Evolutionary conservation across 2,113 vertebrate species (phyloP).

Genomic region (Chaetodon trifascialis): DNA sequence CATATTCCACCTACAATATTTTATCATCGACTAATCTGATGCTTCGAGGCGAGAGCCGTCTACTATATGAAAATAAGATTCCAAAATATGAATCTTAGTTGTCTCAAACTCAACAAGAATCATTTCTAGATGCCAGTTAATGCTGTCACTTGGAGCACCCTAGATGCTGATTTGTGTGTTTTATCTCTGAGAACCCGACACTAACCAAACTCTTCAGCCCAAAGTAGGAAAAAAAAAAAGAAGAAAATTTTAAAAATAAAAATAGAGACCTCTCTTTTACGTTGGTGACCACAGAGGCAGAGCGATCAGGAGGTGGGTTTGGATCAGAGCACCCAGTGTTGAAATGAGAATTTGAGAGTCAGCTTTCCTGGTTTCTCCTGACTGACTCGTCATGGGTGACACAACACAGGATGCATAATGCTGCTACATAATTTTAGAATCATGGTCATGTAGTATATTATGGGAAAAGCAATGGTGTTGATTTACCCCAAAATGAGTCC

Average conservation of each 20-base stretch:
- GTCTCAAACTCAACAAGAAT: conserved; percentile 57
- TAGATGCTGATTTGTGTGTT: conserved; percentile 37
- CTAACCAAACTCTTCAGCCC: conserved; percentile 2
- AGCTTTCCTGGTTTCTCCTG: conserved; percentile 13
- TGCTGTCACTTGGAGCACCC: conserved; percentile 42
- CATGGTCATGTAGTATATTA: neutral
- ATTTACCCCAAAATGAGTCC: conserved; percentile 13
- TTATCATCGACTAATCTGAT: conserved; percentile 59
- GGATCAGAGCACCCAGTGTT: conserved; percentile 52
- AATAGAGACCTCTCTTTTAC: conserved; percentile 19
- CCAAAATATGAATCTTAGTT: conserved; percentile 59
- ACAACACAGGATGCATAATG: neutral
- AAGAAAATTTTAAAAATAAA: conserved; percentile 4
- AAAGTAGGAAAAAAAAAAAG: neutral
- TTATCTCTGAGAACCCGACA: conserved; percentile 24
- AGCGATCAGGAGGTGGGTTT: conserved; percentile 31
- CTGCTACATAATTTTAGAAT: neutral
- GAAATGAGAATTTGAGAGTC: conserved; percentile 38
- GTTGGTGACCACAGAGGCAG: conserved; percentile 11
- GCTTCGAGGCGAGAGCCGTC: conserved; percentile 41
- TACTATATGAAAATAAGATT: conserved; percentile 70
- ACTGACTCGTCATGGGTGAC: neutral
- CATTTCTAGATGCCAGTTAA: conserved; percentile 57
- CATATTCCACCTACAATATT: conserved; percentile 71
- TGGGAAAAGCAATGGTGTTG: neutral